These are phyloP conservation scores for Trichopria drosophilae DNA, from an alignment of 2,888 invertebrate species.

Conservation along the genomic window DNA sequence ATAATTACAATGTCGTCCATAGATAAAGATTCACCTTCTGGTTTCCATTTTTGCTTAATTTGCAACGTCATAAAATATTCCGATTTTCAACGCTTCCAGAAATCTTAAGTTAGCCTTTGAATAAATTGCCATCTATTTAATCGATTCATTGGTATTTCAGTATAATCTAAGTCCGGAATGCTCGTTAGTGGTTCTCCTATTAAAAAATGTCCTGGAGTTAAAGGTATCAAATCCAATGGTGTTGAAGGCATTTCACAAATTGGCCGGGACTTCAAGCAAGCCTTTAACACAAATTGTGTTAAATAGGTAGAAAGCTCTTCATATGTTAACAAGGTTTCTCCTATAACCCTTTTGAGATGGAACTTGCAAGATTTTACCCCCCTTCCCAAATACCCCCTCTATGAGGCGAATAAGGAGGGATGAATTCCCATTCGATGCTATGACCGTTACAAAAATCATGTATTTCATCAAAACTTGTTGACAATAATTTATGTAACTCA, in stretches of 20 bases:
- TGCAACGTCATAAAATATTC: slow-evolving; percentile 38
- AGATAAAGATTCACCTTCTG: not conserved
- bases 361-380: slow-evolving; percentile 42
- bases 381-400: too few species aligned
- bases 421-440: too few species aligned
- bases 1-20: slow-evolving; percentile 20
- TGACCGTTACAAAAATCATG: not conserved
- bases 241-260: slow-evolving; percentile 36
- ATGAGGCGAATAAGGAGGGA: too few species aligned
- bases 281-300: slow-evolving; percentile 41
- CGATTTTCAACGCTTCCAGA: slow-evolving; percentile 35
- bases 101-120: slow-evolving; percentile 34
- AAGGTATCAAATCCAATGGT: slow-evolving; percentile 31
- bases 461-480: not conserved
- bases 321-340: slow-evolving; percentile 34
- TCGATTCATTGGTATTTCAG: slow-evolving; percentile 31
- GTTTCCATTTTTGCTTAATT: slow-evolving; percentile 36
- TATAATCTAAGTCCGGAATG: slow-evolving; percentile 33
- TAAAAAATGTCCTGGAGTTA: slow-evolving; percentile 48
- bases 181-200: slow-evolving; percentile 35
- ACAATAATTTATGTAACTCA: slow-evolving; percentile 21
- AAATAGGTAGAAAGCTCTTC: slow-evolving; percentile 43
- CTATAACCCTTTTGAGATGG: slow-evolving; percentile 36
- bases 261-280: slow-evolving; percentile 43
- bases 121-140: slow-evolving; percentile 37